A percentile compares a stretch with the other conserved stretches of the same genome.
Evolutionary conservation across 2,797 vertebrate species (phyloP).

Genomic region (Rhincodon typus): DNA sequence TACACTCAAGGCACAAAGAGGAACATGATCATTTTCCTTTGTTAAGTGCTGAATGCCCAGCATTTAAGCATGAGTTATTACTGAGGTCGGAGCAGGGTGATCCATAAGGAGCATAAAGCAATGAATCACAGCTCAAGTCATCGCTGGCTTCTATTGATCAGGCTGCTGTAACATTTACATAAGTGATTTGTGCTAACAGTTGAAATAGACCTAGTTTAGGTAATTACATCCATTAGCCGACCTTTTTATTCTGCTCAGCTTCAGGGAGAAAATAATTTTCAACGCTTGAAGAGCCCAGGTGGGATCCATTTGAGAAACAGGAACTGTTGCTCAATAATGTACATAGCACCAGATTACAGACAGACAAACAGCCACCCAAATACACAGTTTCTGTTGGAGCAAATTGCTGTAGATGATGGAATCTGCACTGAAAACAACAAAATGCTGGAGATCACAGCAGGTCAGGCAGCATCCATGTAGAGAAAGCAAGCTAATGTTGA

Average conservation of each 20-base stretch:
- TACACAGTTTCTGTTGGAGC: not conserved
- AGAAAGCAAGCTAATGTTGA: too few relatives aligned
- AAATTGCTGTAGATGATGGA: too few relatives aligned
- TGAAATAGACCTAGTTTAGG: not conserved
- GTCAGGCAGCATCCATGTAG: too few relatives aligned
- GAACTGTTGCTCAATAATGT: not conserved
- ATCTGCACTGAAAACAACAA: too few relatives aligned
- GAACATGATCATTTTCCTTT: not conserved
- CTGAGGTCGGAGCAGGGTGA: not conserved
- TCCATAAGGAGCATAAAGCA: not conserved
- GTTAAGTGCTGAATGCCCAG: not conserved
- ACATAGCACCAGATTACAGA: not conserved
- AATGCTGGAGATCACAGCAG: too few relatives aligned
- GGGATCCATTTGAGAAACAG: not conserved
- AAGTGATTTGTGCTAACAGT: constrained; percentile 27
- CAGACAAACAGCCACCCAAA: not conserved
- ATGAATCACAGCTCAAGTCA: constrained; percentile 25
- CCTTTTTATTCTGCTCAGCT: not conserved
- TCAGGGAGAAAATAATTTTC: constrained; percentile 9
- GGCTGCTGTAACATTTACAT: constrained; percentile 10
- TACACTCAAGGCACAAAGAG: not conserved
- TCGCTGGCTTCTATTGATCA: constrained; percentile 13
- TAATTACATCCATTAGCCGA: constrained; percentile 32
- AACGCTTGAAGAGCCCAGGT: not conserved
- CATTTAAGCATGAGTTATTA: not conserved